Conservation (phyloP, 2,113 vertebrate genomes). For the Bettongia penicillata region DNA sequence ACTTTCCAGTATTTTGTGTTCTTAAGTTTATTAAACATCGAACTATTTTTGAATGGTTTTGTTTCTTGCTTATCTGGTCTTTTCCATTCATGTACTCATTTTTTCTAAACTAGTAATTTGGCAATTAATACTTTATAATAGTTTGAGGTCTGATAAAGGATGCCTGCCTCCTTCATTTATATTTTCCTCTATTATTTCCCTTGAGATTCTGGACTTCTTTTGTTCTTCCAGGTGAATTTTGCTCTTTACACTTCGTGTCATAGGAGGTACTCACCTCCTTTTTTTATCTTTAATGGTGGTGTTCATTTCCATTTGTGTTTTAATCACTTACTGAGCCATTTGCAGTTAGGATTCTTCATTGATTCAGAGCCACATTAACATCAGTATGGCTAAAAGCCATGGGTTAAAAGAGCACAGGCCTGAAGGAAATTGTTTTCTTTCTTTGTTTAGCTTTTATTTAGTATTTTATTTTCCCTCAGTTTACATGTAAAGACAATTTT, state of each 20-base stretch:
- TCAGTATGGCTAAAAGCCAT: background rate
- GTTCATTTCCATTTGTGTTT: background rate
- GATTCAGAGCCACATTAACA: background rate
- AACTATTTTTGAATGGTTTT: background rate
- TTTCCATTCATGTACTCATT: background rate
- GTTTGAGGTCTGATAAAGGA: background rate
- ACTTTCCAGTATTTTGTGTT: background rate
- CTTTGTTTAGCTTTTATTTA: too few species aligned
- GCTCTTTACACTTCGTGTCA: background rate
- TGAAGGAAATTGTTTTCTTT: too few species aligned
- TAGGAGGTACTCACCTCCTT: background rate
- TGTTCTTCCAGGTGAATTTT: background rate
- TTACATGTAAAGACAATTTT: too few species aligned
- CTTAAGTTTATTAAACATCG: background rate
- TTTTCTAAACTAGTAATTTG: background rate
- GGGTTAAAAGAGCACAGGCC: background rate
- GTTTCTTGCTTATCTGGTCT: background rate
- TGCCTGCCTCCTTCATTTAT: background rate
- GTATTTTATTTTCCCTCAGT: too few species aligned
- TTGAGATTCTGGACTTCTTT: background rate
- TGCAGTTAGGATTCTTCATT: background rate
- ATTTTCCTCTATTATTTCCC: background rate
- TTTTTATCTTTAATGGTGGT: background rate
- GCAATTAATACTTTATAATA: background rate
- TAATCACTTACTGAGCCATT: too few species aligned